Evolutionary conservation across 2,113 vertebrate species (phyloP).

Genomic region (Corydoras maculifer): DNA sequence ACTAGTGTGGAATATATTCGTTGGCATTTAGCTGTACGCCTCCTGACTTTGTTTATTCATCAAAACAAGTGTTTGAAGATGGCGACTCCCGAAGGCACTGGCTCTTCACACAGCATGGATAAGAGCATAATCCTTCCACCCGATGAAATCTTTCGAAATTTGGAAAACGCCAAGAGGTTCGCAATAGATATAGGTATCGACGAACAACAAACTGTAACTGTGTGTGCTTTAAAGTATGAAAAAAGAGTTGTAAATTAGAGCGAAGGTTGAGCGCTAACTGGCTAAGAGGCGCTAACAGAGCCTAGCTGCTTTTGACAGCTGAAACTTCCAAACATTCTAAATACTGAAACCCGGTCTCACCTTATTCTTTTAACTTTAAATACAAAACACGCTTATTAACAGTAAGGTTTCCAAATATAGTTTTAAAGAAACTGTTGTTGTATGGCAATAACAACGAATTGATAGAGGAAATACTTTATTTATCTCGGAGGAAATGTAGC

Average conservation of each 20-base stretch:
- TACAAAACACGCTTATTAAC: too few species aligned
- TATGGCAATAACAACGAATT: too few species aligned
- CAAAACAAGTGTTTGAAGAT: slow-evolving; percentile 55
- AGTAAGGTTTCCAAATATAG: too few species aligned
- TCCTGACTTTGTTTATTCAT: slow-evolving; percentile 7
- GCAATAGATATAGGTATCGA: slow-evolving; percentile 92
- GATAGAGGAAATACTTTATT: too few species aligned
- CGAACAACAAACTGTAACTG: not conserved
- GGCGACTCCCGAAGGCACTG: slow-evolving; percentile 66
- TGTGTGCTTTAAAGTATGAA: not conserved
- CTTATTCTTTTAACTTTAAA: too few species aligned
- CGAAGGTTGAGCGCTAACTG: not conserved
- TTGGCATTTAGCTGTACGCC: not conserved
- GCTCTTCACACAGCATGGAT: slow-evolving; percentile 75
- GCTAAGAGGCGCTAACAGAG: not conserved
- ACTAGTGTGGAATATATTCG: not conserved
- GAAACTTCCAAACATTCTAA: too few species aligned
- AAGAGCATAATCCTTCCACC: slow-evolving; percentile 94
- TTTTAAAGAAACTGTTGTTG: too few species aligned
- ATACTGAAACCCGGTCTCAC: too few species aligned
- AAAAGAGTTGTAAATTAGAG: slow-evolving; percentile 28
- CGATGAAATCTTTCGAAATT: slow-evolving; percentile 89
- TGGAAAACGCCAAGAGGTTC: slow-evolving; percentile 94
- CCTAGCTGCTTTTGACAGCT: too few species aligned
- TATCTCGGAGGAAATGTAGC: too few species aligned